Evolutionary conservation across 2,113 vertebrate species (phyloP).

Genomic region (Amazona vittata): DNA sequence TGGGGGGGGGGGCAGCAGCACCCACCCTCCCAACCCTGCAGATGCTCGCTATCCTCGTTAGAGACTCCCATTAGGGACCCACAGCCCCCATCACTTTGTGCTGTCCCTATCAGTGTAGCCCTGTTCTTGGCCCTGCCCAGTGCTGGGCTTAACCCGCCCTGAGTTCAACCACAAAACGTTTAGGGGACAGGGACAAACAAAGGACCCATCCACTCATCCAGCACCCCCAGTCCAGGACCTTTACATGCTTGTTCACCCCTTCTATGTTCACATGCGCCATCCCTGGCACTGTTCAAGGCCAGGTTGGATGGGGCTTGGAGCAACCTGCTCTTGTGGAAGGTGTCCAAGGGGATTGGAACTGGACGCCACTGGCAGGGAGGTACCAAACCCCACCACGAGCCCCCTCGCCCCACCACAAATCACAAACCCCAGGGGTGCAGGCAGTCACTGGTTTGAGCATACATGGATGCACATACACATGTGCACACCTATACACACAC

Average conservation of each 20-base stretch:
- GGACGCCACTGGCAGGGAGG: not conserved
- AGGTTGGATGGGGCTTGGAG: not conserved
- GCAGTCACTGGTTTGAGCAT: rapidly evolving
- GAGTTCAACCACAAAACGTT: rapidly evolving
- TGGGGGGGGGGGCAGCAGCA: not conserved
- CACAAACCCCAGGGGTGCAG: not conserved
- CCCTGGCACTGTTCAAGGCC: not conserved
- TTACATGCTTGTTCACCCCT: not conserved
- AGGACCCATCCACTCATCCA: not conserved
- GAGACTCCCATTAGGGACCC: not conserved
- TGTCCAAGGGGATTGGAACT: not conserved
- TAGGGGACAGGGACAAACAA: not conserved
- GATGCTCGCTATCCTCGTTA: rapidly evolving
- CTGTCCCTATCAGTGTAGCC: not conserved
- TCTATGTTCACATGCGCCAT: not conserved
- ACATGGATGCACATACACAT: rapidly evolving
- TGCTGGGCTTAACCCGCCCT: not conserved
- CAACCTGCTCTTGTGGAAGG: not conserved
- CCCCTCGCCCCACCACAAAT: rapidly evolving
- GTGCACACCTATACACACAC: rapidly evolving
- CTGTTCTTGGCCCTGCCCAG: too few species aligned
- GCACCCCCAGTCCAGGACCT: too few species aligned
- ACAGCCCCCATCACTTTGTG: rapidly evolving
- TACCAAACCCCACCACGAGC: not conserved
- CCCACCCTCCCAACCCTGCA: not conserved